Evolutionary conservation across 2,797 vertebrate genomes (phyloP), one percentile per base, ranked within the genome.

Genomic region (Phataginus tetradactyla): DNA sequence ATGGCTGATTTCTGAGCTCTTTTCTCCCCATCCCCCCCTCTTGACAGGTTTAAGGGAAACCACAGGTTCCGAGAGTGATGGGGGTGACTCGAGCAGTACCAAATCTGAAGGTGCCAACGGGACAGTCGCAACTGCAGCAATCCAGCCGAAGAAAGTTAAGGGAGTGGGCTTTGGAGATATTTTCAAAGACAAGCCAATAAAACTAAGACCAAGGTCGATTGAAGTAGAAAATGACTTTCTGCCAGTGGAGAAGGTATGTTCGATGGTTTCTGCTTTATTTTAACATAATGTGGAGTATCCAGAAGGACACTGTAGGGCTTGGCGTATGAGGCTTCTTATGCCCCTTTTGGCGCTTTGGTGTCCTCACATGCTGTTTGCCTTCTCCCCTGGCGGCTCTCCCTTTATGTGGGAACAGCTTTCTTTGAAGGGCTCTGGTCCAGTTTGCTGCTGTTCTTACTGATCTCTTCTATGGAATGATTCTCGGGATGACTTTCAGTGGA

Each of bases 111-210:
- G 99, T 29, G 99, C 99, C 98, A 99, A 98, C 77, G 99, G 98
- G 98, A 98, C 99, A 68, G 89, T 96, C 17, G 97, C 98, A 59
- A 96, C 97, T 71, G 98, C 98, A 61, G 99, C 99, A 98, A 99
- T 99, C 98, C 99, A 99, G 89, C 99, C 99, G 74, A 99, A 99
- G 98, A 99, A 99, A 98, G 99, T 99, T 95, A 99, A 99, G 90
- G 99, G 99, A 34, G 99, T 99, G 92, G 99, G 99, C 90, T 99
- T 99, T 91, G 99, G 99, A 7, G 99, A 99, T 98, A 99, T 99
- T 98, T 99, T 99, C 98, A 99, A 99, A 99, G 99, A 99, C 96
- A 99, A 99, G 97, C 99, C 99, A 91, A 99, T 99, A 98, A 99
- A 99, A 96, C 99, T 99, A 96, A 98, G 99, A 94, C 99, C 99